phyloP scores from a whole-genome alignment of 2,888 invertebrate genomes.

The Ryuthela nishihirai region DNA sequence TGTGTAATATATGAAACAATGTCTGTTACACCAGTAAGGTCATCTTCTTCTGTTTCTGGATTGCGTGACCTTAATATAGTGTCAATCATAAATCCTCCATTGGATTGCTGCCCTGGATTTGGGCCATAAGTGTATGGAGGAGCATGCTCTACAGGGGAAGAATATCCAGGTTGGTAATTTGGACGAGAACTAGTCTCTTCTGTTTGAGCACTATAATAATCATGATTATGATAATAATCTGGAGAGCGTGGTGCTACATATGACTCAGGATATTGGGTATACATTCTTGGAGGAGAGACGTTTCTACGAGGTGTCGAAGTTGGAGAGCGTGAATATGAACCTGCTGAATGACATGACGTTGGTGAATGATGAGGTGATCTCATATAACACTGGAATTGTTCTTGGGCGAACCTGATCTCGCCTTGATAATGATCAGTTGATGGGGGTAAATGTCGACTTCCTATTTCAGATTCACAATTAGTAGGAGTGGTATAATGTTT shows the following conservation, averaged over 20 bases:
- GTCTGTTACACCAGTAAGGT: slow-evolving; percentile 25
- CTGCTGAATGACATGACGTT: slow-evolving; percentile 21
- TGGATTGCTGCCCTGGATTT: slow-evolving; percentile 31
- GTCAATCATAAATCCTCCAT: slow-evolving; percentile 43
- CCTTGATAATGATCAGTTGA: slow-evolving; percentile 19
- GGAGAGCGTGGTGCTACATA: slow-evolving; percentile 32
- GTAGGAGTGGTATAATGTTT: slow-evolving; percentile 18
- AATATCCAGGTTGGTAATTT: slow-evolving; percentile 31
- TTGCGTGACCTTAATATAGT: slow-evolving; percentile 32
- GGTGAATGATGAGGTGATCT: neutral
- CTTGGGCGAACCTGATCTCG: slow-evolving; percentile 22
- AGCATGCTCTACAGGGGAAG: slow-evolving; percentile 13
- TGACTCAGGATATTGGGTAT: slow-evolving; percentile 22
- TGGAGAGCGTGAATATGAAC: slow-evolving; percentile 14
- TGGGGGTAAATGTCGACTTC: slow-evolving; percentile 4
- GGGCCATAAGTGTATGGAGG: slow-evolving; percentile 27
- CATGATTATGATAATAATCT: slow-evolving; percentile 32
- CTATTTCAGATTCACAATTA: slow-evolving; percentile 1
- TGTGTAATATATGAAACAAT: slow-evolving; percentile 36
- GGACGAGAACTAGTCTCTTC: slow-evolving; percentile 26
- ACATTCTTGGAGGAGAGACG: slow-evolving; percentile 21
- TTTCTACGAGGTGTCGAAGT: slow-evolving; percentile 10
- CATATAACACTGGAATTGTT: slow-evolving; percentile 14
- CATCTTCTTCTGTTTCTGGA: slow-evolving; percentile 26
- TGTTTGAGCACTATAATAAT: slow-evolving; percentile 12